phyloP scores from a whole-genome alignment of 2,888 invertebrate genomes.

The Standfussiana lucernea region DNA sequence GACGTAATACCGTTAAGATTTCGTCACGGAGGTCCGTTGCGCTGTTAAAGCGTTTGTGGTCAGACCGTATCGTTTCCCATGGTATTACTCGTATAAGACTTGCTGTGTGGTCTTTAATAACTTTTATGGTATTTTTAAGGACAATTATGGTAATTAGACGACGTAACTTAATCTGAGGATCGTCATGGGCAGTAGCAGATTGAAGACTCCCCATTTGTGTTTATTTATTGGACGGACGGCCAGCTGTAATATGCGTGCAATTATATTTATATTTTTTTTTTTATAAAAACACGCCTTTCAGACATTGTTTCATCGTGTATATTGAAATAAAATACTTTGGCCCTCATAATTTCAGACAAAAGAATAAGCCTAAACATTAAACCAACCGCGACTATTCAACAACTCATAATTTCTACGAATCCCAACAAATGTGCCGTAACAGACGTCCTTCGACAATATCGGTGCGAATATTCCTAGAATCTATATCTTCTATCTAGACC shows the following conservation, averaged over 20 bases:
- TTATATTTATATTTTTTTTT: not conserved
- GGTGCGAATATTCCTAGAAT: slow-evolving; percentile 56
- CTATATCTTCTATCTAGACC: slow-evolving; percentile 62
- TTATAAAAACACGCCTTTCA: not conserved
- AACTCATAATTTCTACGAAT: slow-evolving; percentile 11
- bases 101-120: slow-evolving; percentile 8
- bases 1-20: slow-evolving; percentile 12
- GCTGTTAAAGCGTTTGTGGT: not conserved
- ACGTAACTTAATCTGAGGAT: not conserved
- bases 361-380: not conserved
- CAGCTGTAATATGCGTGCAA: not conserved
- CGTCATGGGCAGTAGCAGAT: not conserved
- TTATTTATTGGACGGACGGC: not conserved
- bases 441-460: slow-evolving; percentile 35
- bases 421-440: slow-evolving; percentile 15
- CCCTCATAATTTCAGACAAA: not conserved
- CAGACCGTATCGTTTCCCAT: slow-evolving; percentile 1
- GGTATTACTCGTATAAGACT: not conserved
- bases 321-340: not conserved
- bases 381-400: not conserved
- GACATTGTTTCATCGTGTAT: not conserved
- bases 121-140: not conserved
- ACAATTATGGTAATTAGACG: slow-evolving; percentile 23
- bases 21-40: slow-evolving; percentile 2
- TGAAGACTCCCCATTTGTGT: not conserved